Evolutionary conservation across 1,140 invertebrate species (phyloP).

Genomic region (Plutomurus gul): DNA sequence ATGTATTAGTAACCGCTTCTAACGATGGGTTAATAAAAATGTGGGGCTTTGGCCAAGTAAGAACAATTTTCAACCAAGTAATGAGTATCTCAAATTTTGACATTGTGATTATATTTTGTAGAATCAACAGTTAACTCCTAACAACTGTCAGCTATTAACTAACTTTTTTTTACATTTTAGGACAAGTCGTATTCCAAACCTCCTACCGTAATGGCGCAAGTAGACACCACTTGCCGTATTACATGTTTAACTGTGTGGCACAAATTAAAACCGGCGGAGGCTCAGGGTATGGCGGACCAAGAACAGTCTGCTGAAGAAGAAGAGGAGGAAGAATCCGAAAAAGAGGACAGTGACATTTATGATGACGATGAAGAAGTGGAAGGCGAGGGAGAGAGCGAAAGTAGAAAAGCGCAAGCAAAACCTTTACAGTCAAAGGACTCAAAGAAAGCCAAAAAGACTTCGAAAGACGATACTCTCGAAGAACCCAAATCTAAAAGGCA

Average conservation of each 20-base stretch:
- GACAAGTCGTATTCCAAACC: slow-evolving; percentile 33
- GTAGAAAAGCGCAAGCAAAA: background rate
- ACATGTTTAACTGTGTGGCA: slow-evolving; percentile 44
- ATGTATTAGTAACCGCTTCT: slow-evolving; percentile 67
- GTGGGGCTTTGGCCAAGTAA: slow-evolving; percentile 63
- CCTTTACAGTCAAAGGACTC: background rate
- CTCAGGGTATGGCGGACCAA: background rate
- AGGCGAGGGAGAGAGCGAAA: background rate
- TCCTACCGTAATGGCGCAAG: slow-evolving; percentile 26
- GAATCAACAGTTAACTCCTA: too few species aligned
- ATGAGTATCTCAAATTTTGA: too few species aligned
- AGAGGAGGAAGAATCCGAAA: background rate
- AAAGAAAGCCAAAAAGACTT: background rate
- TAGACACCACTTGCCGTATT: slow-evolving; percentile 49
- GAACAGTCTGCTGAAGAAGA: background rate
- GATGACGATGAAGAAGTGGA: background rate
- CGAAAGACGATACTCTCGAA: background rate
- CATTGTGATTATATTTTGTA: too few species aligned
- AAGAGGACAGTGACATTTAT: background rate
- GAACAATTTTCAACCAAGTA: background rate
- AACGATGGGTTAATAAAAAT: slow-evolving; percentile 79
- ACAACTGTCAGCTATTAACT: background rate
- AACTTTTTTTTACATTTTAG: background rate
- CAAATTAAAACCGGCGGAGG: background rate
- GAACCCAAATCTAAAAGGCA: background rate